A percentile compares a stretch with the other conserved stretches of the same genome.
Evolutionary conservation across 37 sponge, comb jelly and placozoan species (phyloP).

Genomic region (Haliclona indistincta): DNA sequence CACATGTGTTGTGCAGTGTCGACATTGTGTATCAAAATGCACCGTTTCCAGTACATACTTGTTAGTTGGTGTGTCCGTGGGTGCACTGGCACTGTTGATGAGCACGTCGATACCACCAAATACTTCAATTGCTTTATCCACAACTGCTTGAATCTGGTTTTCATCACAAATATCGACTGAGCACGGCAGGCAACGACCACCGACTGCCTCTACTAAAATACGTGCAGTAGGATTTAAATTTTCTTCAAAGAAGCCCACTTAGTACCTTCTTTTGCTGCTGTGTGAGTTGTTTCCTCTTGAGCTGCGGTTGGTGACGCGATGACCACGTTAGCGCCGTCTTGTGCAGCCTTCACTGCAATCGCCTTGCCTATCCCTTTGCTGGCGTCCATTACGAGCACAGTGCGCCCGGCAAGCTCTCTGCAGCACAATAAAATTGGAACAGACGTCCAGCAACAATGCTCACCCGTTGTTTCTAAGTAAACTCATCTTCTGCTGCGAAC

Average conservation of each 20-base stretch:
- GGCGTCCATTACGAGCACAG: slow-evolving; percentile 96
- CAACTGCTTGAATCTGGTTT: slow-evolving; percentile 76
- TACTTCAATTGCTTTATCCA: slow-evolving; percentile 72
- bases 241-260: no score
- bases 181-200: slow-evolving; percentile 95
- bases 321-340: slow-evolving; percentile 96
- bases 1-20: no score
- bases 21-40: no score
- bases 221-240: no score
- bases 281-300: slow-evolving; percentile 96
- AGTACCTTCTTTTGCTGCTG: slow-evolving; percentile 93
- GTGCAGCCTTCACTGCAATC: slow-evolving; percentile 92
- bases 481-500: no score
- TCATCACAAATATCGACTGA: slow-evolving; percentile 93
- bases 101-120: slow-evolving; percentile 99
- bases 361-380: slow-evolving; percentile 98
- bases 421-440: no score
- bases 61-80: no score
- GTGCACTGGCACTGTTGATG: slow-evolving; percentile 99
- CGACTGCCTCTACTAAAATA: slow-evolving; percentile 83
- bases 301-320: slow-evolving; percentile 93
- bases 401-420: slow-evolving; percentile 83
- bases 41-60: no score
- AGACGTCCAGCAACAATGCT: no score
- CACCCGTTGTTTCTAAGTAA: no score